A percentile compares a stretch with the other conserved stretches of the same genome.
Evolutionary conservation across 2,888 invertebrate species (phyloP).

Genomic region (Ophraella communa): DNA sequence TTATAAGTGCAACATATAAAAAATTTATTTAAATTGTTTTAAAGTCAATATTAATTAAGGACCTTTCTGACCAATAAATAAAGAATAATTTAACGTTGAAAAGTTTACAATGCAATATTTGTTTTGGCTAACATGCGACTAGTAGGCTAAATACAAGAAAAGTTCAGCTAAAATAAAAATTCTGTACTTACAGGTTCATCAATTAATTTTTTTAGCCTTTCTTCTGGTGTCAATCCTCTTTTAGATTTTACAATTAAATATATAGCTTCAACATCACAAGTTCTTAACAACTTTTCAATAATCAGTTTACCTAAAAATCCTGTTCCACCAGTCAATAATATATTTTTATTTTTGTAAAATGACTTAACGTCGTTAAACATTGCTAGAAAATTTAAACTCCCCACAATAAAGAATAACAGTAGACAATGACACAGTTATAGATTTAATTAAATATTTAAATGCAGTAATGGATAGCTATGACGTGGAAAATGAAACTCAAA

Average conservation of each 20-base stretch:
- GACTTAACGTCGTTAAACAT: slow-evolving; percentile 42
- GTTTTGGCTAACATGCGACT: too few species aligned
- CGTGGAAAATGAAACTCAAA: slow-evolving; percentile 20
- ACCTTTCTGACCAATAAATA: too few species aligned
- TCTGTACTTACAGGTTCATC: slow-evolving; percentile 64
- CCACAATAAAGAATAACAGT: background rate
- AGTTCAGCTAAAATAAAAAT: too few species aligned
- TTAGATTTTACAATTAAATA: slow-evolving; percentile 51
- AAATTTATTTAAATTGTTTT: too few species aligned
- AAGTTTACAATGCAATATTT: too few species aligned
- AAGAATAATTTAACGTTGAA: too few species aligned
- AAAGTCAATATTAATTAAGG: too few species aligned
- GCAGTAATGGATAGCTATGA: slow-evolving; percentile 22
- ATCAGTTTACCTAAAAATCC: slow-evolving; percentile 54
- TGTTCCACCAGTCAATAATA: slow-evolving; percentile 53
- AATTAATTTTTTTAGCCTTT: slow-evolving; percentile 62
- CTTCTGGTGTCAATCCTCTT: slow-evolving; percentile 42
- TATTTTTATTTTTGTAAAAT: slow-evolving; percentile 49
- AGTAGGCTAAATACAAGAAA: too few species aligned
- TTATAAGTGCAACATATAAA: too few species aligned
- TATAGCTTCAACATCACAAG: slow-evolving; percentile 47
- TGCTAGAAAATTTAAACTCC: background rate
- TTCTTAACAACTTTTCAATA: slow-evolving; percentile 49
- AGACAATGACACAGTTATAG: slow-evolving; percentile 39
- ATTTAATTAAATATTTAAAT: slow-evolving; percentile 45